phyloP scores from a whole-genome alignment of 1,140 invertebrate species.

The Plectus sambesii region DNA sequence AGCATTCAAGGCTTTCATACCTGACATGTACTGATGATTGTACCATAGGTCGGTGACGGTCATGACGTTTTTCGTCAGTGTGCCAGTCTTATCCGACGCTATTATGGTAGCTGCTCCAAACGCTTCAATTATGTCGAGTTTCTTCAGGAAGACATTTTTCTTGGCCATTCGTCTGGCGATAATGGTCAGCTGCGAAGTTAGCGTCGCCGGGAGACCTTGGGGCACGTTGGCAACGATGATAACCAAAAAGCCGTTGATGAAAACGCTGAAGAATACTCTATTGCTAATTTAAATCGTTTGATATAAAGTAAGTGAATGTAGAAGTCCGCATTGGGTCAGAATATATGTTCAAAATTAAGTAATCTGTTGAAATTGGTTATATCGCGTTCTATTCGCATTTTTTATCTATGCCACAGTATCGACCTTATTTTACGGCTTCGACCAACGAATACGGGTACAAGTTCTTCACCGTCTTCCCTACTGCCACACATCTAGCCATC shows the following conservation, averaged over 20 bases:
- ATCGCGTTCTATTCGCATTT: too few relatives aligned
- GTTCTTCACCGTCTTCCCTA: too few relatives aligned
- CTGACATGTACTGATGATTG: slow-evolving; percentile 28
- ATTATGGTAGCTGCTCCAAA: slow-evolving; percentile 93
- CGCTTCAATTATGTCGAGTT: slow-evolving; percentile 96
- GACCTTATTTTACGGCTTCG: too few relatives aligned
- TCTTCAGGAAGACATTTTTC: slow-evolving; percentile 92
- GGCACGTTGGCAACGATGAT: slow-evolving; percentile 45
- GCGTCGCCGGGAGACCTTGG: slow-evolving; percentile 82
- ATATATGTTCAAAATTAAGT: too few relatives aligned
- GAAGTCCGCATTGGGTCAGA: too few relatives aligned
- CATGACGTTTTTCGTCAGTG: slow-evolving; percentile 97
- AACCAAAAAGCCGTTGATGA: slow-evolving; percentile 42
- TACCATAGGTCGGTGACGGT: slow-evolving; percentile 65
- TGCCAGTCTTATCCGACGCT: slow-evolving; percentile 97
- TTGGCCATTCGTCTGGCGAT: slow-evolving; percentile 98
- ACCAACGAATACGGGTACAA: too few relatives aligned
- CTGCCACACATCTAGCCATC: too few relatives aligned
- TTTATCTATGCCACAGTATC: too few relatives aligned
- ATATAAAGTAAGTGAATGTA: too few relatives aligned
- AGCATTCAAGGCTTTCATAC: too few relatives aligned
- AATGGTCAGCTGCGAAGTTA: slow-evolving; percentile 91
- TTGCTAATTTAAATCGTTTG: too few relatives aligned
- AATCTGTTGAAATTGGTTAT: too few relatives aligned
- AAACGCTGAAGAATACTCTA: slow-evolving; percentile 28